These are phyloP conservation scores for Heterodera carotae DNA, from an alignment of 1,140 invertebrate species.

Conservation along the genomic window DNA sequence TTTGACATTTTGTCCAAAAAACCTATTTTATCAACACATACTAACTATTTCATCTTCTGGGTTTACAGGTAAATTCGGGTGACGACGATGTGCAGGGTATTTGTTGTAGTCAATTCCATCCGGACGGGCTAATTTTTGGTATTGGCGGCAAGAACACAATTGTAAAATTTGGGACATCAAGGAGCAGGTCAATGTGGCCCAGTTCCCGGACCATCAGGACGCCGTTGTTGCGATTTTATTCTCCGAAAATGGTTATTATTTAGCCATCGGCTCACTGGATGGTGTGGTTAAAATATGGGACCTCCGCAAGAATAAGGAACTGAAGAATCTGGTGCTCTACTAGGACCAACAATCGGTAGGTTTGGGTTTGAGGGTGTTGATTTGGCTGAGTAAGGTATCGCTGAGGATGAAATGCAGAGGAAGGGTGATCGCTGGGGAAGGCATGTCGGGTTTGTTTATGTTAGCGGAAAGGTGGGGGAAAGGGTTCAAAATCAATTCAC, in stretches of 20 bases:
- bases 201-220: constrained; percentile 91
- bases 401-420: too few relatives aligned
- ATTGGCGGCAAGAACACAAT: constrained; percentile 92
- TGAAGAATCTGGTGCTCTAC: too few relatives aligned
- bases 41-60: not conserved
- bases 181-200: constrained; percentile 95
- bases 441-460: too few relatives aligned
- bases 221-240: constrained; percentile 92
- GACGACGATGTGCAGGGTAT: constrained; percentile 66
- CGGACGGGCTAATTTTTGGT: constrained; percentile 97
- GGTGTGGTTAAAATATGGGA: constrained; percentile 92
- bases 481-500: too few relatives aligned
- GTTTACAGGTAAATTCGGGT: constrained; percentile 43
- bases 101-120: constrained; percentile 98
- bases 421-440: too few relatives aligned
- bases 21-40: not conserved
- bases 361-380: too few relatives aligned
- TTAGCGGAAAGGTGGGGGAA: too few relatives aligned
- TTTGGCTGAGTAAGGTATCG: too few relatives aligned
- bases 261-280: constrained; percentile 96
- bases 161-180: constrained; percentile 99
- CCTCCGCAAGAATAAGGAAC: too few relatives aligned
- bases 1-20: constrained; percentile 13
- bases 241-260: constrained; percentile 98
- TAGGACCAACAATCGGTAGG: too few relatives aligned